Conservation (phyloP, 2,888 invertebrate species). For the Pantelozetes paolii region DNA sequence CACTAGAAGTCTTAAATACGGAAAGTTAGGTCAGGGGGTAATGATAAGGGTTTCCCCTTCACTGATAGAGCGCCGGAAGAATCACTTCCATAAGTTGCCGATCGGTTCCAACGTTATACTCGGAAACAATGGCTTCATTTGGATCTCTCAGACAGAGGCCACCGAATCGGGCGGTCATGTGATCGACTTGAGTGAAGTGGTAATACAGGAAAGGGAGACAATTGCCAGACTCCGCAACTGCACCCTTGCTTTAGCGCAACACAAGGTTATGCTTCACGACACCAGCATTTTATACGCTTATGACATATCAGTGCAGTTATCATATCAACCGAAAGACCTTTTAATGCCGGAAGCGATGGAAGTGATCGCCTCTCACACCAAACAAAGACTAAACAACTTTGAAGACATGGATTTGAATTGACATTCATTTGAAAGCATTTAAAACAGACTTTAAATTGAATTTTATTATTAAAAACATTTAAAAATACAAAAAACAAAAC, state of each 20-base stretch:
- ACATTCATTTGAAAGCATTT: background rate
- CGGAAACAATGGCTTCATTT: slow-evolving; percentile 94
- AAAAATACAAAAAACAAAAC: no score
- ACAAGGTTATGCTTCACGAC: slow-evolving; percentile 84
- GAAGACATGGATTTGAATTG: background rate
- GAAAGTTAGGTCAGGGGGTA: slow-evolving; percentile 85
- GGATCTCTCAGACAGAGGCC: slow-evolving; percentile 72
- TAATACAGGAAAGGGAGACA: slow-evolving; percentile 70
- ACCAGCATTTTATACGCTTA: slow-evolving; percentile 51
- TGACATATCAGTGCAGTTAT: slow-evolving; percentile 35
- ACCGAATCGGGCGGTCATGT: slow-evolving; percentile 65
- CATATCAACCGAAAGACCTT: slow-evolving; percentile 16
- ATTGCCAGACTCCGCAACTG: slow-evolving; percentile 85
- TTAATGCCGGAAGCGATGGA: background rate
- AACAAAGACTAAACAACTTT: background rate
- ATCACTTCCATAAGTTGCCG: slow-evolving; percentile 88
- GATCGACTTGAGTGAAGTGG: slow-evolving; percentile 70
- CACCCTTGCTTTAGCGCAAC: slow-evolving; percentile 75
- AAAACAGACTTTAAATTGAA: no score
- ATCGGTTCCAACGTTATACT: slow-evolving; percentile 88
- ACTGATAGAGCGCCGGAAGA: slow-evolving; percentile 84
- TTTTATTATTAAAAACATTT: no score
- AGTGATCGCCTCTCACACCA: slow-evolving; percentile 36
- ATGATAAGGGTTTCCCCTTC: slow-evolving; percentile 86
- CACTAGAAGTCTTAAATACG: slow-evolving; percentile 93